Percentiles rank a stretch among this genome's conserved stretches.
Evolutionary conservation across 2,113 vertebrate genomes (phyloP).

Genomic region (Esox niger): DNA sequence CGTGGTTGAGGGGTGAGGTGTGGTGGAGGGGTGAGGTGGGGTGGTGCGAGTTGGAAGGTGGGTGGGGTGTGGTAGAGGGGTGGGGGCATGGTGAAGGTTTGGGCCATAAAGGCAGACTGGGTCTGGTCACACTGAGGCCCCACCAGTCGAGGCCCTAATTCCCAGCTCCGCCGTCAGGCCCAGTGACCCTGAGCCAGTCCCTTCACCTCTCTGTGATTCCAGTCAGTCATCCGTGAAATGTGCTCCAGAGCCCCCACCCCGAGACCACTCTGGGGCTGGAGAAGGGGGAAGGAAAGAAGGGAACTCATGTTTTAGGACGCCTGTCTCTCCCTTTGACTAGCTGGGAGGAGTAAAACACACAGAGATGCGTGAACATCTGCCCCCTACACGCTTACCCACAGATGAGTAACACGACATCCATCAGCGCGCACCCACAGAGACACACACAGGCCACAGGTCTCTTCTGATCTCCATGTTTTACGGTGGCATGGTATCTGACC

Average conservation of each 20-base stretch:
- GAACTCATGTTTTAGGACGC: slow-evolving; percentile 12
- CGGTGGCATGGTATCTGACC: slow-evolving; percentile 5
- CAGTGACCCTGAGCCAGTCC: slow-evolving; percentile 72
- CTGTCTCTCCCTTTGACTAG: slow-evolving; percentile 11
- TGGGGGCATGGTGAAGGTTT: slow-evolving; percentile 36
- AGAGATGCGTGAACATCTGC: neutral
- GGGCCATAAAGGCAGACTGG: slow-evolving; percentile 35
- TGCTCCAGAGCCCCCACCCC: slow-evolving; percentile 46
- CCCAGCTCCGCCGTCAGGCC: slow-evolving; percentile 49
- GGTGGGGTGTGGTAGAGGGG: slow-evolving; percentile 12
- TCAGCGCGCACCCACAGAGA: neutral
- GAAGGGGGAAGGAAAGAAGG: slow-evolving; percentile 6
- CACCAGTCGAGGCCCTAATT: slow-evolving; percentile 63
- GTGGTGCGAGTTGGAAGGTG: neutral
- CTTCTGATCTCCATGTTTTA: neutral
- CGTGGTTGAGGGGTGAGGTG: too few species aligned
- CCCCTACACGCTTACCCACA: neutral
- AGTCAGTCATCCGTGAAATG: slow-evolving; percentile 67
- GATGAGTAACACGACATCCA: neutral
- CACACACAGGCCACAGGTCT: too few species aligned
- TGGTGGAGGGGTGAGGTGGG: too few species aligned
- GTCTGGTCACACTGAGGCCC: slow-evolving; percentile 59
- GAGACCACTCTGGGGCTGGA: slow-evolving; percentile 24
- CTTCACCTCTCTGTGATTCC: slow-evolving; percentile 66
- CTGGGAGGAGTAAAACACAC: neutral